Evolutionary conservation across 2,113 vertebrate genomes (phyloP).

Genomic region (Brienomyrus longianalis): DNA sequence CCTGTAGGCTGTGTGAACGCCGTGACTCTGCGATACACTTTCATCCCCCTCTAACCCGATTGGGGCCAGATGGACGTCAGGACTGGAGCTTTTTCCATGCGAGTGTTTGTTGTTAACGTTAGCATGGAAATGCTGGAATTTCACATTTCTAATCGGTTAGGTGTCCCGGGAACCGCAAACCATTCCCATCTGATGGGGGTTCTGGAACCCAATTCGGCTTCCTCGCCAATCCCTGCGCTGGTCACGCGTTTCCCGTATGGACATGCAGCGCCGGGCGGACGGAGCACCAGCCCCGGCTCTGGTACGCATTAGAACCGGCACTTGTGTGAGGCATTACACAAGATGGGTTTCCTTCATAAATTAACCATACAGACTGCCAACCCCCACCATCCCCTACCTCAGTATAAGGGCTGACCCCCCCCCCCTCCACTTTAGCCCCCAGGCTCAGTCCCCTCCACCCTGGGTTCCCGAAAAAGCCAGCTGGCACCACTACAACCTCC

Average conservation of each 20-base stretch:
- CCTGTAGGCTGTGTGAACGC: neutral
- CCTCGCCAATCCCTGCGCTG: neutral
- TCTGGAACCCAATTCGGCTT: neutral
- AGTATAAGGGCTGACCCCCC: neutral
- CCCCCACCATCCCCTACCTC: neutral
- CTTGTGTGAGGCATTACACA: neutral
- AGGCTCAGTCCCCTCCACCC: neutral
- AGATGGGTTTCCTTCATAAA: neutral
- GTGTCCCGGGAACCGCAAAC: neutral
- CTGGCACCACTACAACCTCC: neutral
- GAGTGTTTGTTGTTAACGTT: neutral
- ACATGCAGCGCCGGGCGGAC: neutral
- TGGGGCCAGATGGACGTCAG: constrained; percentile 2
- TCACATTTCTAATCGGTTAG: constrained; percentile 13
- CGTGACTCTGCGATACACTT: neutral
- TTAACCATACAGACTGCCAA: neutral
- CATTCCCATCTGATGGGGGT: neutral
- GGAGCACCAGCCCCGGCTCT: neutral
- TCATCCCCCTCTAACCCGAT: neutral
- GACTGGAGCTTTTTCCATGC: neutral
- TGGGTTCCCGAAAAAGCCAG: neutral
- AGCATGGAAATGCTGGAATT: constrained; percentile 1
- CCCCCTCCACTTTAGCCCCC: neutral
- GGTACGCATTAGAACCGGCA: neutral
- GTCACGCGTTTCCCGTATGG: neutral